Evolutionary conservation across 2,888 invertebrate genomes (phyloP), one percentile per base, ranked within the genome.

Genomic region (Tineola bisselliella): DNA sequence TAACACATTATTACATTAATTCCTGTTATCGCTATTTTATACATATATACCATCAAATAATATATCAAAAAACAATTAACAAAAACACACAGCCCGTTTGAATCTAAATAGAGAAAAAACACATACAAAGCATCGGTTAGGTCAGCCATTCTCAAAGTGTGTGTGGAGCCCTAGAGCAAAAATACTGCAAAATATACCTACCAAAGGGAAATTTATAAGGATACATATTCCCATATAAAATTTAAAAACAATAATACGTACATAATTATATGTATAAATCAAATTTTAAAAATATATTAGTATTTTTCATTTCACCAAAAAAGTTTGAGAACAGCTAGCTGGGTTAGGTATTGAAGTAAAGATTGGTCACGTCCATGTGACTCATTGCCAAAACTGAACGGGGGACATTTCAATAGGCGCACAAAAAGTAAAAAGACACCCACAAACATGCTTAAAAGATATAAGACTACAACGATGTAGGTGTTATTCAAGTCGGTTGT

Each of bases 361-460:
- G 15, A 48, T 48, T 48, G 48, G 15, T 48, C 48, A 48, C 48
- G 48, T 48, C n/a, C 17, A n/a, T 17, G 15, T 48, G 48, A 48
- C 12, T 48, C 48, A 48, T 48, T 5, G 48, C 48, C 48, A 17
- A 48, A 17, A 48, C 8, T 3, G 48, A n/a, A 15, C 48, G 48
- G 2, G 3, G 2, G 38, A 38, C 38, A 38, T 38, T 10, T 38
- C 38, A 38, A 12, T 38, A 38, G 38, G 48, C 15, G 48, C 48
- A 48, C 48, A 48, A 48, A 48, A 48, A 48, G 15, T 48, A 15
- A n/a, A n/a, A n/a, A 12, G 43, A 48, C 48, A 48, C 48, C 48
- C 48, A 48, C 48, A 15, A 48, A 17, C 48, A 38, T 38, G 25
- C 6, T 25, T 25, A 31, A 31, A 10, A 31, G 10, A 5, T 38